These are phyloP conservation scores for Cygnus atratus DNA, from an alignment of 2,113 vertebrate species.

Conservation along the genomic window DNA sequence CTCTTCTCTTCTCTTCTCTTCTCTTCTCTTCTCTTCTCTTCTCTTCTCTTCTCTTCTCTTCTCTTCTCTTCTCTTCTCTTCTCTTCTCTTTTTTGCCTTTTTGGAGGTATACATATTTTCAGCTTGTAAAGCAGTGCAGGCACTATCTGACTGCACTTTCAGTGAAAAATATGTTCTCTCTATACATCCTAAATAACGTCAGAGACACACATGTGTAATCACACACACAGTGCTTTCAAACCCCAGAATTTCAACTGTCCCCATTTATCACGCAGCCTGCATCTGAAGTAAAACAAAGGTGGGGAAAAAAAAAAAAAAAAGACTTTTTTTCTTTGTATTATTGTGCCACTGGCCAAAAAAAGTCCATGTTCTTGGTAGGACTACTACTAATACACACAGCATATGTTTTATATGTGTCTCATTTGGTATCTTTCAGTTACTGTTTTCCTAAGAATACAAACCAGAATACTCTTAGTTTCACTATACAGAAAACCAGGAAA, in stretches of 20 bases:
- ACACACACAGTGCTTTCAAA: background rate
- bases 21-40: too few relatives aligned
- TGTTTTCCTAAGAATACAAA: background rate
- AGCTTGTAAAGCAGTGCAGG: background rate
- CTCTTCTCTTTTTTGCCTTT: background rate
- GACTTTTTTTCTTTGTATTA: background rate
- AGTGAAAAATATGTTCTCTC: background rate
- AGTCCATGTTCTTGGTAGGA: accelerated
- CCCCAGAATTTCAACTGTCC: background rate
- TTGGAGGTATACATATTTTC: background rate
- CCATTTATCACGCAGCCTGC: background rate
- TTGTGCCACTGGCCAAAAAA: background rate
- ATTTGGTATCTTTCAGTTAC: background rate
- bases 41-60: too few relatives aligned
- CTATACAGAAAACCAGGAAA: background rate
- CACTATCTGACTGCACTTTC: background rate
- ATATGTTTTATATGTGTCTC: background rate
- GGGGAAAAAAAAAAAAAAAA: too few relatives aligned
- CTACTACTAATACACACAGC: background rate
- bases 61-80: too few relatives aligned
- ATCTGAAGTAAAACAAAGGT: background rate
- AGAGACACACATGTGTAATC: background rate
- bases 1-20: too few relatives aligned
- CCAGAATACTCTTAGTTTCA: background rate
- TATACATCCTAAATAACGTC: background rate